A percentile compares a stretch with the other conserved stretches of the same genome.
Conservation (phyloP, 2,888 invertebrate species). For the Apodemia hepburni region DNA sequence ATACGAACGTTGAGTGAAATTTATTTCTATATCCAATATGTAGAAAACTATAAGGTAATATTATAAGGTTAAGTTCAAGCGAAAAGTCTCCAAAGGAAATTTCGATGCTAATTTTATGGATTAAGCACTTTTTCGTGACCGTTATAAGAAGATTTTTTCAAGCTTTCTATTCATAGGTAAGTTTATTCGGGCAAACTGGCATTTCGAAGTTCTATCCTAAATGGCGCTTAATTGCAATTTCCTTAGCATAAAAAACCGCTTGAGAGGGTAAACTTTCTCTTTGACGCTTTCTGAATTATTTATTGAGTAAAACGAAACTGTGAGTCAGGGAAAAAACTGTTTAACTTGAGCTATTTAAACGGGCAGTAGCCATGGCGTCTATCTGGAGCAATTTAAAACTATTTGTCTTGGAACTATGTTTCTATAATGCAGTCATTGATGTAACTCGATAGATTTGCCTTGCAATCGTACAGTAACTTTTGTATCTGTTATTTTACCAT, state of each 20-base stretch:
- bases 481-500: no score
- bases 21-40: background rate
- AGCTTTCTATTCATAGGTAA: background rate
- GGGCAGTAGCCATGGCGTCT: background rate
- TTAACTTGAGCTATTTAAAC: background rate
- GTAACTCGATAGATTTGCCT: background rate
- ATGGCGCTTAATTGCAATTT: conserved; percentile 42
- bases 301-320: conserved; percentile 45
- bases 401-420: background rate
- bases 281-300: conserved; percentile 57
- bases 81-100: conserved; percentile 16
- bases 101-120: conserved; percentile 21
- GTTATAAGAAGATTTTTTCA: conserved; percentile 6
- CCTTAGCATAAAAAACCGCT: conserved; percentile 48
- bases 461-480: background rate
- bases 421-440: background rate
- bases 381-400: background rate
- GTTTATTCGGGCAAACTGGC: background rate
- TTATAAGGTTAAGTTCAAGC: conserved; percentile 13
- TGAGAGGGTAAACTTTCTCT: conserved; percentile 50
- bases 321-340: background rate
- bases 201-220: conserved; percentile 31
- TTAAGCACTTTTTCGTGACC: conserved; percentile 15
- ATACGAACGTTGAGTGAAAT: background rate
- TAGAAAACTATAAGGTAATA: background rate